Base-by-base conservation (phyloP, 2,888 invertebrate genomes). In the Drosophila siamana region DNA sequence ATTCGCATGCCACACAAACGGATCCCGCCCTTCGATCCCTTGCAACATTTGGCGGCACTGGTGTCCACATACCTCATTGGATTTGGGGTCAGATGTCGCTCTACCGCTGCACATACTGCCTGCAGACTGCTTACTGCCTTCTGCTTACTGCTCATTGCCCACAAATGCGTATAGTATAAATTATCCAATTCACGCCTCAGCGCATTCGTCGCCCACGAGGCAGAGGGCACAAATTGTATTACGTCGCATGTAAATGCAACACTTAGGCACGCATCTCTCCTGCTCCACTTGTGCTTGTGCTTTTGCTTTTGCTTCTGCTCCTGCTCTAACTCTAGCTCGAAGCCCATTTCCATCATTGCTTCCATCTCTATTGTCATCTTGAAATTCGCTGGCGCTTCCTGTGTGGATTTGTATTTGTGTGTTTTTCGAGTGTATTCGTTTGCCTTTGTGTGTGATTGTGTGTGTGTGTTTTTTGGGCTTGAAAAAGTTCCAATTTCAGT, bases 141-240 rank as follows among this genome's bases (percentile, higher is more conserved):
- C 52, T 54, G 52, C 52, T 54, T 11, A 15, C 38, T 38, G 24
- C 4, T 50, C 36, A 40, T 64, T 66, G 64, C 40, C 52, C 54
- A 66, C 60, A 57, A 68, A 60, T 69, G 69, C 74, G 71, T 74
- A 68, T 74, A 52, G 75, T 77, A 80, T 78, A 84, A 82, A 82
- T 86, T 88, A 89, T 89, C 88, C 88, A 86, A 88, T 89, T 89
- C 88, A 87, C 88, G 86, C 87, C 78, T 78, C 80, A 65, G 47
- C 71, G 74, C 83, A 69, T 66, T 56, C 67, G 60, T 69, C 62
- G 66, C 62, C 71, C 64, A 55, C 55, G 22, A 52, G 15, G 44
- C 54, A 60, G 41, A 28, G 55, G 60, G 59, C 64, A 56, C 79
- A 86, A 85, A 86, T 85, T 83, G 78, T 85, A 74, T 81, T 83